Percentiles rank a stretch among this genome's conserved stretches.
These are phyloP conservation scores for Gallinago stenura DNA, from an alignment of 2,797 vertebrate species.

Conservation along the genomic window DNA sequence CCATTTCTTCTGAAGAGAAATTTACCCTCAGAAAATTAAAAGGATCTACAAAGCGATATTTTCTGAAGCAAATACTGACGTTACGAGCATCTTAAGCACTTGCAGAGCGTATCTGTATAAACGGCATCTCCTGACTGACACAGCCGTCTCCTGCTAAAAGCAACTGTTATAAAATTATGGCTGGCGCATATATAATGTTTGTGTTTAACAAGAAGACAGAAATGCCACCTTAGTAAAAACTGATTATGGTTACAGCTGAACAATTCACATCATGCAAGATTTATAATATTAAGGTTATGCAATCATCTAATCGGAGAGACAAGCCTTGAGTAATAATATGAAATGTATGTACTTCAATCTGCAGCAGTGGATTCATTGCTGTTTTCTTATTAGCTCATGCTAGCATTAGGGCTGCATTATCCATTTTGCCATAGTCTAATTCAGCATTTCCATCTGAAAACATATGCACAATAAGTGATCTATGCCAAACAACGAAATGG, in stretches of 20 bases:
- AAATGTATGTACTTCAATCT: slow-evolving; percentile 78
- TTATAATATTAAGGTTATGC: slow-evolving; percentile 85
- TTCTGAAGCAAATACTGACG: slow-evolving; percentile 66
- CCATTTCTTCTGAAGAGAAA: slow-evolving; percentile 60
- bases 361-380: slow-evolving; percentile 72
- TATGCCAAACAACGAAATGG: slow-evolving; percentile 75
- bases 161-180: slow-evolving; percentile 79
- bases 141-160: slow-evolving; percentile 76
- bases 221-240: slow-evolving; percentile 81
- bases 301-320: slow-evolving; percentile 84
- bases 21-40: slow-evolving; percentile 49
- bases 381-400: slow-evolving; percentile 79
- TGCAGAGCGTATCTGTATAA: slow-evolving; percentile 37
- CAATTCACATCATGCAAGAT: slow-evolving; percentile 83
- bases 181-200: slow-evolving; percentile 78
- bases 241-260: slow-evolving; percentile 84
- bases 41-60: slow-evolving; percentile 54
- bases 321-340: slow-evolving; percentile 81
- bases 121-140: slow-evolving; percentile 74
- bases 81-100: slow-evolving; percentile 71
- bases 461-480: slow-evolving; percentile 79
- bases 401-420: slow-evolving; percentile 77
- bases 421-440: slow-evolving; percentile 74
- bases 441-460: slow-evolving; percentile 80
- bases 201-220: slow-evolving; percentile 84